Base-by-base conservation (phyloP, 2,888 invertebrate genomes). In the Pristionchus fissidentatus region DNA sequence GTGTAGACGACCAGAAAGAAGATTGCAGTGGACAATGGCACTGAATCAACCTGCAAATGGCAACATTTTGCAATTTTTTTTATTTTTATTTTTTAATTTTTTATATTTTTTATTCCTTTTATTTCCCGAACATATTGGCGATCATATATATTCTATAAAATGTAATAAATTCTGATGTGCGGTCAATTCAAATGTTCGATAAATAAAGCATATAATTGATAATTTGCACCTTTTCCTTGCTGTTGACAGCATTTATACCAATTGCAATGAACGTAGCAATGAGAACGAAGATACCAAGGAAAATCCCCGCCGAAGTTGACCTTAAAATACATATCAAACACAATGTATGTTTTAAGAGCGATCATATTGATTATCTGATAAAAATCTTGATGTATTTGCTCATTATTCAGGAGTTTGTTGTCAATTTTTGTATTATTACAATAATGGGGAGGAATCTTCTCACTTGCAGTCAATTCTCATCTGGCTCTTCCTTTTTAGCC, bases 381-480 rank as follows among this genome's bases (percentile, higher is more conserved):
- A n/a, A n/a, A n/a, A n/a, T n/a, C n/a, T n/a, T n/a, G n/a, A n/a
- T n/a, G n/a, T n/a, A n/a, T n/a, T n/a, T n/a, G n/a, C n/a, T n/a
- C n/a, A n/a, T n/a, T n/a, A n/a, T n/a, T n/a, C n/a, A n/a, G n/a
- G n/a, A n/a, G n/a, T n/a, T n/a, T n/a, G n/a, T 26, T 41, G 70
- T 22, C 3, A 19, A 35, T 41, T 13, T 4, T 4, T n/a, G 29
- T 62, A 3, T 10, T 8, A 29, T 8, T n/a, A n/a, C n/a, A 62
- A 46, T 15, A 43, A 32, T 32, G 3, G 43, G n/a, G n/a, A n/a
- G n/a, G n/a, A n/a, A n/a, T n/a, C n/a, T n/a, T n/a, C 60, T 22
- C 57, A 89, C 87, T 88, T 90, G 90, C 91, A 91, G 83, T 91
- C 91, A 78, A 91, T 91, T 29, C 90, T 86, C 86, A 91, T 89